phyloP scores from a whole-genome alignment of 2,113 vertebrate species.

The Spea bombifrons region DNA sequence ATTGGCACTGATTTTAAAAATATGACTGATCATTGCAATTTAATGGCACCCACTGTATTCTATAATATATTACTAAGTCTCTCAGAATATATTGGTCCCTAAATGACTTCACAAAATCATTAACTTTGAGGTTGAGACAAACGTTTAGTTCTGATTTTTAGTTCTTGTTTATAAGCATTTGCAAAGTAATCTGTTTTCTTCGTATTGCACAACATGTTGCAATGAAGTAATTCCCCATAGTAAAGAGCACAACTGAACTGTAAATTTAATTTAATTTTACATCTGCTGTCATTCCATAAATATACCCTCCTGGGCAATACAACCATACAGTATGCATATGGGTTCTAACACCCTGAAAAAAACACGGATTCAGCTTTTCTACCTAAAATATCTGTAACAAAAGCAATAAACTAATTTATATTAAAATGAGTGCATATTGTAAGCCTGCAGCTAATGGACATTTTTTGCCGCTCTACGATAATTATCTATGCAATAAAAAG shows the following conservation, averaged over 20 bases:
- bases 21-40: too few relatives aligned
- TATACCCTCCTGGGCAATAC: not conserved
- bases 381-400: slow-evolving; percentile 6
- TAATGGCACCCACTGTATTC: too few relatives aligned
- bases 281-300: slow-evolving; percentile 24
- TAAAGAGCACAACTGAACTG: slow-evolving; percentile 16
- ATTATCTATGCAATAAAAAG: not conserved
- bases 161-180: not conserved
- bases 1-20: too few relatives aligned
- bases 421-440: not conserved
- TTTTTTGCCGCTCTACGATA: not conserved
- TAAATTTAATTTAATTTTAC: slow-evolving; percentile 38
- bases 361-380: not conserved
- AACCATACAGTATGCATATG: slow-evolving; percentile 2
- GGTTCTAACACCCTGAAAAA: slow-evolving; percentile 17
- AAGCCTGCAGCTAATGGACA: not conserved
- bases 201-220: not conserved
- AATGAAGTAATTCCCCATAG: slow-evolving; percentile 15
- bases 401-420: not conserved
- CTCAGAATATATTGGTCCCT: too few relatives aligned
- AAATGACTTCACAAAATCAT: too few relatives aligned
- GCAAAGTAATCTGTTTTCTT: slow-evolving; percentile 16
- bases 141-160: not conserved
- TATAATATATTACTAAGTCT: too few relatives aligned
- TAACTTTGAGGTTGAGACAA: too few relatives aligned